phyloP scores from a whole-genome alignment of 2,888 invertebrate genomes.

The Thecophora atra region DNA sequence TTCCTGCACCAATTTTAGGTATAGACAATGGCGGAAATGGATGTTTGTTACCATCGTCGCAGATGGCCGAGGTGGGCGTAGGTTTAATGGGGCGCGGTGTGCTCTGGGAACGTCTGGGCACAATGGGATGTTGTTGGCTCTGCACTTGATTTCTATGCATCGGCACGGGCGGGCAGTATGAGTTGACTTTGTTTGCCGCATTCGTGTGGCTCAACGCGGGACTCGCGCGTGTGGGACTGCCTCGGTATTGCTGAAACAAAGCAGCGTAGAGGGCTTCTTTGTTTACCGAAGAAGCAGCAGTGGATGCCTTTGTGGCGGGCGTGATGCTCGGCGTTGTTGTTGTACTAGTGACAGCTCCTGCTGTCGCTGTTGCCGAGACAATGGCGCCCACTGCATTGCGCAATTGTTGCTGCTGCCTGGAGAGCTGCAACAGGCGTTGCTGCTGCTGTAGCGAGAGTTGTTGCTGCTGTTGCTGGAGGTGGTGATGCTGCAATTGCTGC shows the following conservation, averaged over 20 bases:
- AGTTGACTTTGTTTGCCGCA: conserved; percentile 39
- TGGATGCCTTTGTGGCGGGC: conserved; percentile 5
- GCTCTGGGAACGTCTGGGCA: conserved; percentile 65
- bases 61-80: conserved; percentile 38
- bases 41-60: conserved; percentile 40
- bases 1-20: conserved; percentile 43
- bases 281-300: conserved; percentile 45
- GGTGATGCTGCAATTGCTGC: conserved; percentile 32
- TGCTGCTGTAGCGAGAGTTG: conserved; percentile 51
- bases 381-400: conserved; percentile 54
- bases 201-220: conserved; percentile 24
- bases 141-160: conserved; percentile 50
- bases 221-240: conserved; percentile 54
- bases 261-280: conserved; percentile 63
- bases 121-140: conserved; percentile 50
- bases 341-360: conserved; percentile 30
- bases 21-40: conserved; percentile 35
- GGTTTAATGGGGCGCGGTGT: conserved; percentile 59
- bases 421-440: conserved; percentile 58
- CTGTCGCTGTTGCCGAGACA: conserved; percentile 39
- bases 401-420: conserved; percentile 59
- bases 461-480: conserved; percentile 50
- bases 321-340: conserved; percentile 41
- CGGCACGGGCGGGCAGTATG: conserved; percentile 53
- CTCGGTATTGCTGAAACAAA: conserved; percentile 61